Percentiles rank a stretch among this genome's conserved stretches.
phyloP scores from a whole-genome alignment of 1,140 invertebrate genomes.

The Harpegnathos saltator region DNA sequence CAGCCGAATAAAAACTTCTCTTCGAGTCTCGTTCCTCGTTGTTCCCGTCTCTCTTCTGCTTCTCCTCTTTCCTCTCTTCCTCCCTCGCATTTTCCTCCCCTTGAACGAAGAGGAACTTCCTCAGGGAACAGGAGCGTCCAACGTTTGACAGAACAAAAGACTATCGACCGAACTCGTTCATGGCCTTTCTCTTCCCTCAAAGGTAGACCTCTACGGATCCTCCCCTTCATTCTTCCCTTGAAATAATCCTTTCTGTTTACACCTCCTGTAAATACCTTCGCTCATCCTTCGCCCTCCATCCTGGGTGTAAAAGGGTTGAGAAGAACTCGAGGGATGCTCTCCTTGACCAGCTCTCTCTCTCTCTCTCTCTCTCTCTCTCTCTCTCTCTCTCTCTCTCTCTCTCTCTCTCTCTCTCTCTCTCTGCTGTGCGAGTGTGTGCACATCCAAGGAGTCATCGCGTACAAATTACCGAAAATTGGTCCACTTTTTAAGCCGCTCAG shows the following conservation, averaged over 20 bases:
- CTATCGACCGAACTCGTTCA: constrained; percentile 79
- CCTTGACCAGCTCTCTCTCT: constrained; percentile 18
- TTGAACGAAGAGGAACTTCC: constrained; percentile 18
- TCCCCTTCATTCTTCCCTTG: constrained; percentile 23
- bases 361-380: neutral
- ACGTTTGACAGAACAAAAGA: constrained; percentile 86
- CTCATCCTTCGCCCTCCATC: neutral
- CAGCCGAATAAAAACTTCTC: constrained; percentile 71
- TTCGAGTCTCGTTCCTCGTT: constrained; percentile 59
- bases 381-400: constrained; percentile 11
- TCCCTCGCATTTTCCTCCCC: constrained; percentile 57
- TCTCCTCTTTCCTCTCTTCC: constrained; percentile 37
- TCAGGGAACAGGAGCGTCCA: constrained; percentile 75
- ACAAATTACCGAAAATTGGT: constrained; percentile 82
- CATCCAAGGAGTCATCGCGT: constrained; percentile 66
- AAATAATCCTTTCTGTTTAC: constrained; percentile 32
- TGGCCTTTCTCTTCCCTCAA: constrained; percentile 70
- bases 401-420: neutral
- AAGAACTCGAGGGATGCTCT: constrained; percentile 19
- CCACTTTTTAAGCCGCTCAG: constrained; percentile 74
- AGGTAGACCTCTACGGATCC: constrained; percentile 61
- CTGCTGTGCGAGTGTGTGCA: constrained; percentile 49
- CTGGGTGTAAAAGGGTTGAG: neutral
- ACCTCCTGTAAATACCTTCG: constrained; percentile 23
- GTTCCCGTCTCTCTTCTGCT: constrained; percentile 47